Evolutionary conservation across 2,888 invertebrate species (phyloP).

Genomic region (Parnassius smintheus): DNA sequence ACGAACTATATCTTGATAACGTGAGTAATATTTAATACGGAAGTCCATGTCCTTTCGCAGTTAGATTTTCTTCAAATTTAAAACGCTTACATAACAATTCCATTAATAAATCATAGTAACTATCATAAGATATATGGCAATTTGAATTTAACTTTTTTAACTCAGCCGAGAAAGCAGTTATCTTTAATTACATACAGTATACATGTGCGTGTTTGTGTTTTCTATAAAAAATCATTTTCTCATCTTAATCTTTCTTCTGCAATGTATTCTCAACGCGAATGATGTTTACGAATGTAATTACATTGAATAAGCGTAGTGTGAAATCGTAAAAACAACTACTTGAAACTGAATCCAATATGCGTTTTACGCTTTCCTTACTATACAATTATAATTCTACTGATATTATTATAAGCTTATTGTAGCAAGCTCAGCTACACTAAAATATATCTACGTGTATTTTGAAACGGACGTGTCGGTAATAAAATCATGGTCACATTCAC

Average conservation of each 20-base stretch:
- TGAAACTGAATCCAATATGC: conserved; percentile 31
- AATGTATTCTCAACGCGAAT: conserved; percentile 10
- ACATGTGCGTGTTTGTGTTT: background rate
- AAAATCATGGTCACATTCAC: conserved; percentile 51
- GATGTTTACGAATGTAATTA: conserved; percentile 25
- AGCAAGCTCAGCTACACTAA: conserved; percentile 8
- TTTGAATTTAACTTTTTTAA: no score
- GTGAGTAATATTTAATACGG: no score
- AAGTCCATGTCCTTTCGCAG: no score
- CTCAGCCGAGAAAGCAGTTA: no score
- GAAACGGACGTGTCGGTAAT: conserved; percentile 28
- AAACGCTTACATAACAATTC: no score
- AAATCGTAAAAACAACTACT: conserved; percentile 30
- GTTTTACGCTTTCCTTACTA: conserved; percentile 36
- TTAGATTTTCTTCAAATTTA: no score
- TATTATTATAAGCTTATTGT: background rate
- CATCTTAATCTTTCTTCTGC: conserved; percentile 1
- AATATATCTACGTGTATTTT: conserved; percentile 21
- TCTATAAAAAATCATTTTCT: background rate
- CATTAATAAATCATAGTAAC: no score
- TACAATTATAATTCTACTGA: conserved; percentile 15
- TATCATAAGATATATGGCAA: no score
- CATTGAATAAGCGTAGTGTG: conserved; percentile 29
- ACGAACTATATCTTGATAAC: no score
- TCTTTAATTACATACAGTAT: background rate